Evolutionary conservation across 2,888 invertebrate genomes (phyloP), one percentile per base, ranked within the genome.

Genomic region (Arge pagana): DNA sequence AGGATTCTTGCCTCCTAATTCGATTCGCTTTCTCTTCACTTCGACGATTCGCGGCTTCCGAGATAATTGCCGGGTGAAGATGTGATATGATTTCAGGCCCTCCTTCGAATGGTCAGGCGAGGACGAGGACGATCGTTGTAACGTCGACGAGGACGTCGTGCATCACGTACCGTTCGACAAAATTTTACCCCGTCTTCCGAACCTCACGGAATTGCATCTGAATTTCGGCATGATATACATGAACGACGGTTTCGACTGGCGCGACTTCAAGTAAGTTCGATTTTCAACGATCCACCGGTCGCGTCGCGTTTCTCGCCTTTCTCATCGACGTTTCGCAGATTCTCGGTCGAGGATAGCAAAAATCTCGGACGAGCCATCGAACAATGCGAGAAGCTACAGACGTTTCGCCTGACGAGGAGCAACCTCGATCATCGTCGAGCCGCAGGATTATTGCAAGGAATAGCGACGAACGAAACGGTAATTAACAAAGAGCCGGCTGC

Each of bases 101-200:
- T 54, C 54, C 2, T 79, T 60, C 72, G 80, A 16, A 54, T 79
- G 28, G 76, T 77, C 11, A 76, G 79, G 60, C 73, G 79, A 7
- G 54, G 78, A 67, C 1, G 67, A 68, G 59, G 70, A 74, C 3
- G 78, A 79, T 52, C 65, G 53, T 7, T 62, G 56, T 24, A 23
- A 71, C 18, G 74, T 75, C 0, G 72, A 76, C 33, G 68, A 76
- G 2, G 74, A 70, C 43, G 71, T 78, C 0, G 70, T 72, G 21
- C 80, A 85, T 56, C 86, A 87, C 59, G 82, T 87, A 31, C 83
- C 83, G 6, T 72, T 87, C 39, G 78, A 80, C 53, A 73, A 80
- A 7, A 80, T 85, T 23, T 72, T 86, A 1, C 65, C 71, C 3
- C 78, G 72, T 57, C 71, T 87, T 4, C 78, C 79, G 13, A 77